These are phyloP conservation scores for Symphodus melops DNA, from an alignment of 2,113 vertebrate genomes.

Conservation along the genomic window DNA sequence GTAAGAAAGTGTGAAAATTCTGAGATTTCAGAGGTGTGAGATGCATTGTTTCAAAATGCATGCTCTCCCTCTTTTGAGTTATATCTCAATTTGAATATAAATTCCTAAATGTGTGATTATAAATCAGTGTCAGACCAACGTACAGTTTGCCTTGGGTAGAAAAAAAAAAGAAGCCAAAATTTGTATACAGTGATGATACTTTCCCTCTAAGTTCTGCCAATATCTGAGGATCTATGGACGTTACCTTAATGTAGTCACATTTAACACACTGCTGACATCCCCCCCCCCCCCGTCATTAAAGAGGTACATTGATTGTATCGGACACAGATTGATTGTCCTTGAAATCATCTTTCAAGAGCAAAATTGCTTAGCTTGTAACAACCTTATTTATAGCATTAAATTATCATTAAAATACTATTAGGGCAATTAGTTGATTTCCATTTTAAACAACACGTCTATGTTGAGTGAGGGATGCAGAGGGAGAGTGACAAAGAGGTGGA, in stretches of 20 bases:
- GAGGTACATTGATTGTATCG: conserved; percentile 51
- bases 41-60: background rate
- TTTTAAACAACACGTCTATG: conserved; percentile 66
- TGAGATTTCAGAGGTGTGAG: background rate
- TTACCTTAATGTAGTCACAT: background rate
- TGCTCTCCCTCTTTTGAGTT: background rate
- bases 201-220: too few relatives aligned
- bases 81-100: background rate
- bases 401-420: conserved; percentile 89
- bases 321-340: conserved; percentile 74
- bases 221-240: background rate
- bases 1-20: background rate
- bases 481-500: background rate
- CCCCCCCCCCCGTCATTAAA: conserved; percentile 52
- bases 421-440: conserved; percentile 87
- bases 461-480: conserved; percentile 11
- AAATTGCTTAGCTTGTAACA: conserved; percentile 69
- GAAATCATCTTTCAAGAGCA: conserved; percentile 53
- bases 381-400: conserved; percentile 76
- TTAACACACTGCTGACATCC: conserved; percentile 72
- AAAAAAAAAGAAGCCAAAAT: background rate
- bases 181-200: background rate
- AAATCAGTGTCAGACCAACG: background rate
- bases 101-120: background rate
- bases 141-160: background rate